Conservation (phyloP, 2,113 vertebrate species). For the Microcebus griseorufus region DNA sequence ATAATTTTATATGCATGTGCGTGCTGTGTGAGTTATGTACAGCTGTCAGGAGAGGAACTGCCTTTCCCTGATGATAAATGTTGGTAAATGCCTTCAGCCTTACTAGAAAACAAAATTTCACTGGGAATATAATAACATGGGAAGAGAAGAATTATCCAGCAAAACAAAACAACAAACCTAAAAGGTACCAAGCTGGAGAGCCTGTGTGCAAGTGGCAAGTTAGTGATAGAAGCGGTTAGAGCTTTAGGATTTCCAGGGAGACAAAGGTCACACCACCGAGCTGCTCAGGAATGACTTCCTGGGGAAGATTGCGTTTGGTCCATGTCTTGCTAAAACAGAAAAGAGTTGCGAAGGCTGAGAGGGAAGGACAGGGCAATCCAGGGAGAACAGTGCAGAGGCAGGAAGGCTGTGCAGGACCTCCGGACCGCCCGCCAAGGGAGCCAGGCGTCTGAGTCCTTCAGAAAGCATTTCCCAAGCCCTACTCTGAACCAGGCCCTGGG, state of each 20-base stretch:
- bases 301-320: not conserved
- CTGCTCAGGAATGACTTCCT: not conserved
- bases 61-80: not conserved
- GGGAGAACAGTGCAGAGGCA: no score
- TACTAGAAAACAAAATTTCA: not conserved
- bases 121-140: not conserved
- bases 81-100: not conserved
- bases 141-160: not conserved
- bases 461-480: not conserved
- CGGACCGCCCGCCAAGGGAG: not conserved
- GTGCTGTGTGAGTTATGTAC: not conserved
- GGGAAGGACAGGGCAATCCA: not conserved
- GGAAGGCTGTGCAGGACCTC: not conserved
- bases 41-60: slow-evolving; percentile 9
- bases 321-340: not conserved
- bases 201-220: not conserved
- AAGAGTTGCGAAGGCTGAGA: not conserved
- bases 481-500: not conserved
- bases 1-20: not conserved
- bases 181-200: not conserved
- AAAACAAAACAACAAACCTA: not conserved
- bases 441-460: not conserved
- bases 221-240: not conserved
- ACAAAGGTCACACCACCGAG: not conserved
- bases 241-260: not conserved